Percentiles rank a stretch among this genome's conserved stretches.
These are phyloP conservation scores for Boleophthalmus pectinirostris DNA, from an alignment of 2,113 vertebrate species.

Conservation along the genomic window DNA sequence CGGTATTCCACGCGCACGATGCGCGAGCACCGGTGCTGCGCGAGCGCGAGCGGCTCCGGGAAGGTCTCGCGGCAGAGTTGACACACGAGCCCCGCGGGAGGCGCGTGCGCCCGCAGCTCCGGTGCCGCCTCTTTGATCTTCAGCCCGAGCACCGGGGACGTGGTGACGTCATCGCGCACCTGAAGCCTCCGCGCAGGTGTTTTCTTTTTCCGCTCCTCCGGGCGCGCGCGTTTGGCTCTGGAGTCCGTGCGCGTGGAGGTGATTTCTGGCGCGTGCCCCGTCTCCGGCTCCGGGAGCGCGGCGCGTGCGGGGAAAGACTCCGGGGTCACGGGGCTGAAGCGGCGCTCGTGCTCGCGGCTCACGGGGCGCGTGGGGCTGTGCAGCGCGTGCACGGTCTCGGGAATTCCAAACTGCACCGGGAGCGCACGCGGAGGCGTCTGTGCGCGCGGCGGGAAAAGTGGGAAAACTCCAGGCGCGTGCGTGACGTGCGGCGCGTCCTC, in stretches of 20 bases:
- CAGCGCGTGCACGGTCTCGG: conserved; percentile 79
- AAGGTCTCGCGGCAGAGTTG: conserved; percentile 93
- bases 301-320: conserved; percentile 85
- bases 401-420: conserved; percentile 82
- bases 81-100: conserved; percentile 89
- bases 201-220: conserved; percentile 80
- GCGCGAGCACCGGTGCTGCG: conserved; percentile 92
- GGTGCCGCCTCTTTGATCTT: conserved; percentile 86
- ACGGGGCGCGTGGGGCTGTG: conserved; percentile 89
- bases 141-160: conserved; percentile 91
- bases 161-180: conserved; percentile 92
- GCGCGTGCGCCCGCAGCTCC: conserved; percentile 58
- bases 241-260: conserved; percentile 41
- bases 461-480: conserved; percentile 13
- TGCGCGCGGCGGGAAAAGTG: conserved; percentile 37
- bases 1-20: conserved; percentile 94
- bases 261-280: conserved; percentile 72
- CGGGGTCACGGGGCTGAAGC: conserved; percentile 83
- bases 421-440: conserved; percentile 56
- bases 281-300: conserved; percentile 70
- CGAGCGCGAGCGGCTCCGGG: conserved; percentile 87
- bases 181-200: conserved; percentile 86
- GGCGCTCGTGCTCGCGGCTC: conserved; percentile 81
- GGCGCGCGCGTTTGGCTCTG: conserved; percentile 67
- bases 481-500: conserved; percentile 40